A percentile compares a stretch with the other conserved stretches of the same genome.
Evolutionary conservation across 92 coral and sea anemone genomes (phyloP).

Genomic region (Muricea muricata): DNA sequence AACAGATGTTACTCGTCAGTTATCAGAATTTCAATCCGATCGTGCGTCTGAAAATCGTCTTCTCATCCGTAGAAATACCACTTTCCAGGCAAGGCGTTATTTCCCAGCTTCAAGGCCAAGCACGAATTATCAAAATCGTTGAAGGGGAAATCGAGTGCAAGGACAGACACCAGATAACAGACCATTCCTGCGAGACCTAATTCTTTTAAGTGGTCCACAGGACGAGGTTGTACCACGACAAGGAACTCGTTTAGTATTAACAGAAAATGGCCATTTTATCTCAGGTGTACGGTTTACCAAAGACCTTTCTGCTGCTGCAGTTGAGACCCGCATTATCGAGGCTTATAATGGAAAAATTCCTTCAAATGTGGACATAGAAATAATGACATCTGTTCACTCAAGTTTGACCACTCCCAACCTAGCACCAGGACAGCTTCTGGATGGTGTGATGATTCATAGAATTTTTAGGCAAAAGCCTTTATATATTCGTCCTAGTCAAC

Average conservation of each 20-base stretch:
- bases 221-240: constrained; percentile 16
- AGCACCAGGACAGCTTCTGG: background rate
- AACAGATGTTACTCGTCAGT: no score
- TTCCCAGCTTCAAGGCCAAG: background rate
- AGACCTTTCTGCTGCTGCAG: background rate
- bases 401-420: background rate
- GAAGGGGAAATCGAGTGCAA: background rate
- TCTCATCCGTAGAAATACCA: background rate
- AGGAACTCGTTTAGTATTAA: background rate
- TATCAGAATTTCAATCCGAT: no score
- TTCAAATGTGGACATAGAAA: background rate
- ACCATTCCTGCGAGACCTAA: constrained; percentile 10
- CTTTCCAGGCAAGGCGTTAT: background rate
- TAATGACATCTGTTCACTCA: constrained; percentile 1
- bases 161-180: constrained; percentile 11
- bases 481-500: constrained; percentile 3
- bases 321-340: constrained; percentile 9
- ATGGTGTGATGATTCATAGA: constrained; percentile 10
- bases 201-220: constrained; percentile 11
- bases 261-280: constrained; percentile 14
- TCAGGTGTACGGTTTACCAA: background rate
- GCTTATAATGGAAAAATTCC: constrained; percentile 14
- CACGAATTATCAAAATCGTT: background rate
- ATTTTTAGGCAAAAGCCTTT: background rate
- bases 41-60: background rate